These are phyloP conservation scores for Erebia ligea DNA, from an alignment of 2,888 invertebrate species.

Conservation along the genomic window DNA sequence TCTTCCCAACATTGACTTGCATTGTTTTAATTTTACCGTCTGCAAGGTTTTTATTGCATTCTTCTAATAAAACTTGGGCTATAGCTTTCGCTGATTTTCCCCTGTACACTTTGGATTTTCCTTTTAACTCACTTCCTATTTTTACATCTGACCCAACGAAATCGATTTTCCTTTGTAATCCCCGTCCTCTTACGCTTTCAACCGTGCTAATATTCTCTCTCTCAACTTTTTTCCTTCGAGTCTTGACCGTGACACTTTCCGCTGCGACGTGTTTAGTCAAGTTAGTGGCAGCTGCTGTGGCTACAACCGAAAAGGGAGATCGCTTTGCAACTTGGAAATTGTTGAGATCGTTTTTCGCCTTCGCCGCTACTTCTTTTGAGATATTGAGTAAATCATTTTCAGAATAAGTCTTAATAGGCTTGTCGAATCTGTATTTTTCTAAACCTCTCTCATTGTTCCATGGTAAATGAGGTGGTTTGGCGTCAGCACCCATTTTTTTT, in stretches of 20 bases:
- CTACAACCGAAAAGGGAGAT: slow-evolving; percentile 84
- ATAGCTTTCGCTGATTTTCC: slow-evolving; percentile 91
- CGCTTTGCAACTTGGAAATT: slow-evolving; percentile 84
- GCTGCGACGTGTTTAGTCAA: slow-evolving; percentile 85
- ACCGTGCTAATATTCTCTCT: slow-evolving; percentile 65
- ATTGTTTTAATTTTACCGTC: slow-evolving; percentile 61
- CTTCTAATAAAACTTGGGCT: slow-evolving; percentile 85
- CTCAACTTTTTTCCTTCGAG: slow-evolving; percentile 75
- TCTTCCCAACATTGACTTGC: slow-evolving; percentile 49
- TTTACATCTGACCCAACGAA: slow-evolving; percentile 71
- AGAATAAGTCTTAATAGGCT: slow-evolving; percentile 85
- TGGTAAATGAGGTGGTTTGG: slow-evolving; percentile 86
- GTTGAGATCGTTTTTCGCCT: slow-evolving; percentile 86
- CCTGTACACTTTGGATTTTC: slow-evolving; percentile 83
- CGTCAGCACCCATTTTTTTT: slow-evolving; percentile 79
- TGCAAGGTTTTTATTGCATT: slow-evolving; percentile 82
- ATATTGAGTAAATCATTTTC: slow-evolving; percentile 86
- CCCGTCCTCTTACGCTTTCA: slow-evolving; percentile 75
- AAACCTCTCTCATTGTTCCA: slow-evolving; percentile 88
- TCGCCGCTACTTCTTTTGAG: slow-evolving; percentile 86
- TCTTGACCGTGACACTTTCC: slow-evolving; percentile 76
- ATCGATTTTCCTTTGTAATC: slow-evolving; percentile 67
- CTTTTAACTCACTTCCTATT: slow-evolving; percentile 78
- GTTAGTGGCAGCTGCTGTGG: slow-evolving; percentile 85
- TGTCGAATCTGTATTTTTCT: slow-evolving; percentile 86